Percentiles rank a stretch among this genome's conserved stretches.
phyloP scores from a whole-genome alignment of 2,888 invertebrate species.

The Hipparchia sbordonii region DNA sequence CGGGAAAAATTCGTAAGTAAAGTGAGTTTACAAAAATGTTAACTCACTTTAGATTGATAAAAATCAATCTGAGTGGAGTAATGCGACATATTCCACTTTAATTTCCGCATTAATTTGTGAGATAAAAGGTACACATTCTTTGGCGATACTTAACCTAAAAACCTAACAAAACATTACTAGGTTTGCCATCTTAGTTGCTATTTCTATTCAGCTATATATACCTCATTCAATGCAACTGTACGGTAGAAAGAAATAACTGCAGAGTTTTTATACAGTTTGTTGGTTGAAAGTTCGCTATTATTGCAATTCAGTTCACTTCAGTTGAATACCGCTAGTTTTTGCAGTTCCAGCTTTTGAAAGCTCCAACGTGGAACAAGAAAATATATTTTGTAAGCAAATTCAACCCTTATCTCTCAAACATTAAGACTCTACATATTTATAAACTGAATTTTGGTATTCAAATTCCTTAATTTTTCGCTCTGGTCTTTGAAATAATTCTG shows the following conservation, averaged over 20 bases:
- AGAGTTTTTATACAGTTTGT: not conserved
- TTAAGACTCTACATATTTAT: not conserved
- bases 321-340: constrained; percentile 17
- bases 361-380: not conserved
- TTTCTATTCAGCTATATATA: too few relatives aligned
- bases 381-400: constrained; percentile 12
- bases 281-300: constrained; percentile 11
- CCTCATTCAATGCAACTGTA: too few relatives aligned
- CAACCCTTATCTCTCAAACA: not conserved
- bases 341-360: constrained; percentile 14
- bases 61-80: too few relatives aligned
- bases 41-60: too few relatives aligned
- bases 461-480: constrained; percentile 24
- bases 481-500: constrained; percentile 22
- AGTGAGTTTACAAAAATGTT: too few relatives aligned
- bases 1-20: too few relatives aligned
- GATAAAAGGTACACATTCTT: too few relatives aligned
- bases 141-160: too few relatives aligned
- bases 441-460: constrained; percentile 1
- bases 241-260: not conserved
- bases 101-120: too few relatives aligned
- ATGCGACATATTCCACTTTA: too few relatives aligned
- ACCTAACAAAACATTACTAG: too few relatives aligned
- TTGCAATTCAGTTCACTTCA: constrained; percentile 13
- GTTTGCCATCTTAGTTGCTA: too few relatives aligned